Evolutionary conservation across 2,797 vertebrate species (phyloP), one percentile per base, ranked within the genome.

Genomic region (Myiotriccus ornatus): DNA sequence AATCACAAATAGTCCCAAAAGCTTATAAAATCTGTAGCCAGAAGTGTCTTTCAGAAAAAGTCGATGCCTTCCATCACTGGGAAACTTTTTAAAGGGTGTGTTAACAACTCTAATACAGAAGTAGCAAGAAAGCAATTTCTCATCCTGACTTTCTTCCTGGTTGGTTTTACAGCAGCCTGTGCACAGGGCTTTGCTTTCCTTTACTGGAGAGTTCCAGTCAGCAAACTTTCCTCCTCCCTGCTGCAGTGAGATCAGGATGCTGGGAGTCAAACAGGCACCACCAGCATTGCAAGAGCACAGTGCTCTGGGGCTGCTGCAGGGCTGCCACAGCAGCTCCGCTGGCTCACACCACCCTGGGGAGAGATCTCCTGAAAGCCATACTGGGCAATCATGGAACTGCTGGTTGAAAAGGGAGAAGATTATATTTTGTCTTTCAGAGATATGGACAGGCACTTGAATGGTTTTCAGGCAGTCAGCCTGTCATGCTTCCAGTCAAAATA

Each of bases 71-170:
- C 21, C 19, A 35, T 76, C 52, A 8, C 63, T 80, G 47, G 41
- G 77, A 75, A 93, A 35, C 18, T 47, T 78, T 28, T 49, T 28
- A 18, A 84, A 46, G 28, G 10, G 14, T 73, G 10, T 23, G 28
- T 70, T 94, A 46, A 70, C 46, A 76, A 80, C 53, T 62, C 32
- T 86, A 49, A 87, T 84, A 85, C 71, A 87, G 90, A 94, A 92
- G 81, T 71, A 94, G 63, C 94, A 94, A 93, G 92, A 95, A 95
- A 93, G 71, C 65, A 17, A 43, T 92, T 92, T 82, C 52, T 91
- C 64, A 65, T 34, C 21, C 39, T 47, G 2, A n/a, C 50, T 87
- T 63, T 52, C 23, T 34, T 75, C 8, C 1, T 81, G 41, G 43
- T 21, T 59, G 23, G 46, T 78, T 83, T 82, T 75, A 35, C 44